Evolutionary conservation across 2,888 invertebrate genomes (phyloP).

Genomic region (Linnaemya vulpina): DNA sequence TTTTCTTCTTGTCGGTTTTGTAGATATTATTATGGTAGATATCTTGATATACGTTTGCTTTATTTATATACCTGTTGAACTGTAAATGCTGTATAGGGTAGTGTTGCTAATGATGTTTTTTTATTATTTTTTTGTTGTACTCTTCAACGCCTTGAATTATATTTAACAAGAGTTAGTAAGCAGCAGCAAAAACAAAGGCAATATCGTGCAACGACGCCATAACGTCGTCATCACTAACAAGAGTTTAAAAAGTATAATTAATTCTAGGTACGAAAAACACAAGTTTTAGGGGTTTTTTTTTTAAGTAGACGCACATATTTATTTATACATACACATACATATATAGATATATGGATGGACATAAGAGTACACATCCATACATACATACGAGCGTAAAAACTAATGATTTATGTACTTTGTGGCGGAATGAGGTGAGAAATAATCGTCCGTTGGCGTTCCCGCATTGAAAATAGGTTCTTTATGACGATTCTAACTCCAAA

Average conservation of each 20-base stretch:
- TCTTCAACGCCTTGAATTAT: slow-evolving; percentile 62
- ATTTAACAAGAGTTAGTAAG: slow-evolving; percentile 58
- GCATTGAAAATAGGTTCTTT: too few relatives aligned
- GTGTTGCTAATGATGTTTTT: slow-evolving; percentile 61
- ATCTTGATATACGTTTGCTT: slow-evolving; percentile 54
- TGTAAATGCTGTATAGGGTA: slow-evolving; percentile 57
- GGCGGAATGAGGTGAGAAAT: too few relatives aligned
- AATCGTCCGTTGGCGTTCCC: too few relatives aligned
- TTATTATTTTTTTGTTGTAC: slow-evolving; percentile 41
- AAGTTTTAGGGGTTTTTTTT: slow-evolving; percentile 28
- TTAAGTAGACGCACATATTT: not conserved
- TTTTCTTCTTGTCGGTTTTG: slow-evolving; percentile 27
- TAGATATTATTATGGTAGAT: slow-evolving; percentile 26
- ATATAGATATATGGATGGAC: not conserved
- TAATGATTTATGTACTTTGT: too few relatives aligned
- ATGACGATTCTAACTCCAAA: too few relatives aligned
- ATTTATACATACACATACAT: not conserved
- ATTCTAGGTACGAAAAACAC: slow-evolving; percentile 48
- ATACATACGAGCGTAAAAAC: too few relatives aligned
- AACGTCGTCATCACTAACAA: slow-evolving; percentile 58
- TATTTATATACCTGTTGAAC: slow-evolving; percentile 67
- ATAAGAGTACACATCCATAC: too few relatives aligned
- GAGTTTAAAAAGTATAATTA: slow-evolving; percentile 53
- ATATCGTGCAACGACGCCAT: slow-evolving; percentile 48
- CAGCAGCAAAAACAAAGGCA: slow-evolving; percentile 24